Evolutionary conservation across 2,797 vertebrate species (phyloP).

Genomic region (Aulostomus chinensis): DNA sequence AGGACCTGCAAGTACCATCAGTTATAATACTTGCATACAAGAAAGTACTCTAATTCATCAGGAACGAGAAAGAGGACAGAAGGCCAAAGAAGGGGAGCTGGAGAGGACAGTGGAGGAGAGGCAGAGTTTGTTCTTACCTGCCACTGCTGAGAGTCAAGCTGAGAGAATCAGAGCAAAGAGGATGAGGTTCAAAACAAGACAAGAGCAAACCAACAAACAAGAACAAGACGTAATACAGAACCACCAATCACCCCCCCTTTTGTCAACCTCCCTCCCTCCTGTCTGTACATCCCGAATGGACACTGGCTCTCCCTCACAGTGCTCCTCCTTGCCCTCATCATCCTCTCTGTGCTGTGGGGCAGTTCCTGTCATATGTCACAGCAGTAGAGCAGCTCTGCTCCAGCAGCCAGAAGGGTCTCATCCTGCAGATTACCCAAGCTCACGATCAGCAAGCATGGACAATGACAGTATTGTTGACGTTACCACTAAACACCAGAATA

Average conservation of each 20-base stretch:
- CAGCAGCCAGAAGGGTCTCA: conserved; percentile 10
- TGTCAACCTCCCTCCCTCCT: not conserved
- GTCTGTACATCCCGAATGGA: not conserved
- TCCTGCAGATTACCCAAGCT: not conserved
- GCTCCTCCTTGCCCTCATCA: conserved; percentile 10
- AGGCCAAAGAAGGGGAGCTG: too few species aligned
- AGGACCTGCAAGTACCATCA: not conserved
- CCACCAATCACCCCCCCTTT: not conserved
- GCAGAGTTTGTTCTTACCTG: not conserved
- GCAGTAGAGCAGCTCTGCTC: conserved; percentile 28
- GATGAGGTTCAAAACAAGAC: not conserved
- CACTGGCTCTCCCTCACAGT: not conserved
- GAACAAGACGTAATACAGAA: not conserved
- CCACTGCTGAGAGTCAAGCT: conserved; percentile 2
- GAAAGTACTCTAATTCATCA: not conserved
- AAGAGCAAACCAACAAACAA: not conserved
- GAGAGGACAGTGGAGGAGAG: conserved; percentile 4
- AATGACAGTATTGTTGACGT: conserved; percentile 7
- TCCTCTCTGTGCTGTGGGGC: conserved; percentile 28
- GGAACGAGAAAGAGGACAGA: too few species aligned
- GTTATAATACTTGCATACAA: conserved; percentile 4
- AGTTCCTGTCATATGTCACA: conserved; percentile 73
- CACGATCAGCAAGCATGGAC: conserved; percentile 2
- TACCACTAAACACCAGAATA: not conserved
- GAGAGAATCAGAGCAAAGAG: not conserved